phyloP scores from a whole-genome alignment of 2,888 invertebrate species.

The Philereme transversata region DNA sequence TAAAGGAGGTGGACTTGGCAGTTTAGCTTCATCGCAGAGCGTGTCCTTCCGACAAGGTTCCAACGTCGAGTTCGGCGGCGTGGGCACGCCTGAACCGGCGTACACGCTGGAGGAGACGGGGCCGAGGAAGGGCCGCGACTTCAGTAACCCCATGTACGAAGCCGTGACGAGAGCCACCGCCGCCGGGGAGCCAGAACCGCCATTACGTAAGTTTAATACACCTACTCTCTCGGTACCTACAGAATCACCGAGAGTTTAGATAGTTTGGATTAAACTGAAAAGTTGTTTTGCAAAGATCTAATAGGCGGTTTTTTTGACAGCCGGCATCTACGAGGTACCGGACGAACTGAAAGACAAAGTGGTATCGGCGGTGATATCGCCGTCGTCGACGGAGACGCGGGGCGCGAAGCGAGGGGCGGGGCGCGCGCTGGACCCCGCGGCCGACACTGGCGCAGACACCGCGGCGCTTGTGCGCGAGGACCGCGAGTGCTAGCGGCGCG shows the following conservation, averaged over 20 bases:
- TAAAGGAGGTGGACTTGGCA: slow-evolving; percentile 90
- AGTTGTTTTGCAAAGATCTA: too few species aligned
- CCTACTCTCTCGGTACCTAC: too few species aligned
- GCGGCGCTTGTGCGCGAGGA: slow-evolving; percentile 95
- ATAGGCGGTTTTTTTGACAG: slow-evolving; percentile 42
- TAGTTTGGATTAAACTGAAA: neutral
- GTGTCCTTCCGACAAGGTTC: slow-evolving; percentile 97
- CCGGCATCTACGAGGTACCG: slow-evolving; percentile 92
- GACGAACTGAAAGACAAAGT: slow-evolving; percentile 89
- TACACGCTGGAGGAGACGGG: slow-evolving; percentile 89
- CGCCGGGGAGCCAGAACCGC: slow-evolving; percentile 59
- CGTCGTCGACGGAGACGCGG: slow-evolving; percentile 92
- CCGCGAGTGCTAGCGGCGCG: slow-evolving; percentile 78
- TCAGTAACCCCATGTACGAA: slow-evolving; percentile 99
- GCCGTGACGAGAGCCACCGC: slow-evolving; percentile 88
- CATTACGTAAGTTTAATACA: slow-evolving; percentile 58
- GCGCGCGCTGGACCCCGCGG: slow-evolving; percentile 92
- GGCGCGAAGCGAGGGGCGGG: slow-evolving; percentile 83
- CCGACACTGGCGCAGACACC: slow-evolving; percentile 96
- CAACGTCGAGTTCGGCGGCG: slow-evolving; percentile 93
- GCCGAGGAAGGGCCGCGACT: slow-evolving; percentile 92
- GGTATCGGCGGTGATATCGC: slow-evolving; percentile 90
- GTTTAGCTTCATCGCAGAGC: slow-evolving; percentile 93
- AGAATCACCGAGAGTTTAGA: too few species aligned
- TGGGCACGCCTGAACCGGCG: slow-evolving; percentile 85